These are phyloP conservation scores for Polietes domitor DNA, from an alignment of 2,888 invertebrate species.

Conservation along the genomic window DNA sequence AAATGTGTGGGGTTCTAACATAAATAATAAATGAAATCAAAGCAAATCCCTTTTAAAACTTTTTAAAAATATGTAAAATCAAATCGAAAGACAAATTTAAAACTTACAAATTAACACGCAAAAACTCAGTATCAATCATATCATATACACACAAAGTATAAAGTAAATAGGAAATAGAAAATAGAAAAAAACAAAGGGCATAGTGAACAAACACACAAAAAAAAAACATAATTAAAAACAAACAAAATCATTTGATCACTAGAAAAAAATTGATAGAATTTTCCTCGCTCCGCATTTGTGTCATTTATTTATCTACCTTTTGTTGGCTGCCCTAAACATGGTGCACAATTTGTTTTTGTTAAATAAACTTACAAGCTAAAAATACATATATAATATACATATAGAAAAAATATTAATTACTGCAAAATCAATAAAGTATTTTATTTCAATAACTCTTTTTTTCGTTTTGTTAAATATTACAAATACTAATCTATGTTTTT, in stretches of 20 bases:
- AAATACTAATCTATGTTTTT: too few species aligned
- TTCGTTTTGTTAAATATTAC: too few species aligned
- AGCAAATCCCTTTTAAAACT: too few species aligned
- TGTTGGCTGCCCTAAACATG: neutral
- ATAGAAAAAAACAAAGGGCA: neutral
- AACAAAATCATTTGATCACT: neutral
- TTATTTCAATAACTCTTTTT: neutral
- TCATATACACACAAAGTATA: neutral
- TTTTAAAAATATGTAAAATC: too few species aligned
- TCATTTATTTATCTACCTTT: slow-evolving; percentile 16
- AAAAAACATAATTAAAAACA: neutral
- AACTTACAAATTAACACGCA: too few species aligned
- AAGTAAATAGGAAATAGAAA: neutral
- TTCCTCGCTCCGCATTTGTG: neutral
- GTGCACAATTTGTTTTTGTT: neutral
- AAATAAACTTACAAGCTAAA: neutral
- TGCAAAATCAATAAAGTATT: neutral
- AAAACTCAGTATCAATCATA: neutral
- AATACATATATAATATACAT: neutral
- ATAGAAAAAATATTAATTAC: neutral
- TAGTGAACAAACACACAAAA: too few species aligned
- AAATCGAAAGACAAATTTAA: too few species aligned
- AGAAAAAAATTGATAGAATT: neutral
- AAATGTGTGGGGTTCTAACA: too few species aligned
- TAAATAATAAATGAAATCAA: too few species aligned